These are phyloP conservation scores for Brenthis ino DNA, from an alignment of 2,888 invertebrate genomes.

Conservation along the genomic window DNA sequence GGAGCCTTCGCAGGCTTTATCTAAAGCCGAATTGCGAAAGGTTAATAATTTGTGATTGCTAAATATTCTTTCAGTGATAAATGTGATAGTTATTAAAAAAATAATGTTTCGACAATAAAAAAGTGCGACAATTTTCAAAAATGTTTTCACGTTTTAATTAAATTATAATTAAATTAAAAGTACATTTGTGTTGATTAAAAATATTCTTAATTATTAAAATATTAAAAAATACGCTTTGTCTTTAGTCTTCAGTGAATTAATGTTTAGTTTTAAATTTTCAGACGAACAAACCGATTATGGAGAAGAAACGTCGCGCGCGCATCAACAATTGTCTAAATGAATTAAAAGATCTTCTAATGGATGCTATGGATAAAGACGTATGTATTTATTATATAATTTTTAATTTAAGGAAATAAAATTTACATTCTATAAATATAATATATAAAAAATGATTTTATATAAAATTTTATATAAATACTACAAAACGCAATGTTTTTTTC, in stretches of 20 bases:
- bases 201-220: too few species aligned
- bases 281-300: slow-evolving; percentile 97
- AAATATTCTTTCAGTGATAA: background rate
- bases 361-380: slow-evolving; percentile 94
- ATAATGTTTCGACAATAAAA: background rate
- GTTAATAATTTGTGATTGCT: slow-evolving; percentile 60
- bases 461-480: background rate
- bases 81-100: background rate
- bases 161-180: too few species aligned
- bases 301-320: slow-evolving; percentile 93
- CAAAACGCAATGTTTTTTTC: background rate
- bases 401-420: background rate
- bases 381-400: slow-evolving; percentile 66
- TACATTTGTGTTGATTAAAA: too few species aligned
- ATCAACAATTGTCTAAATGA: slow-evolving; percentile 95
- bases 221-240: too few species aligned
- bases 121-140: background rate
- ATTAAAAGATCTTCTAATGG: slow-evolving; percentile 91
- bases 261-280: slow-evolving; percentile 70
- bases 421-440: background rate
- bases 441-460: background rate
- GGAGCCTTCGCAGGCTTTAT: slow-evolving; percentile 82
- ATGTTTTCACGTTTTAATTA: too few species aligned
- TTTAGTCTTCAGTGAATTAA: slow-evolving; percentile 17
- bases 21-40: slow-evolving; percentile 87